Conservation (phyloP, 2,888 invertebrate genomes). For the Eupeodes latifasciatus region DNA sequence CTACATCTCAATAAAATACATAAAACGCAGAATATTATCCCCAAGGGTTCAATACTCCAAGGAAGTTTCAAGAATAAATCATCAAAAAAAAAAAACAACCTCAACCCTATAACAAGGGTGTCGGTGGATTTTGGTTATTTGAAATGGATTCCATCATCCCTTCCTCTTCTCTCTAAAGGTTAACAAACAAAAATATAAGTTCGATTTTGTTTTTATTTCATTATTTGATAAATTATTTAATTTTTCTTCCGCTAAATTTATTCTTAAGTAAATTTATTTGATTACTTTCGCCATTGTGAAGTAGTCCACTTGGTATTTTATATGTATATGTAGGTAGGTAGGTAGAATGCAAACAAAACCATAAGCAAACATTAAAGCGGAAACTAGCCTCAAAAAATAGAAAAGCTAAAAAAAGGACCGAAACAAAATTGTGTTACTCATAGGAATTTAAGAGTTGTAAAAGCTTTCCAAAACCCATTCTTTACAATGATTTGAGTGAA, state of each 20-base stretch:
- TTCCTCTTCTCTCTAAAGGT: background rate
- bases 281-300: slow-evolving; percentile 40
- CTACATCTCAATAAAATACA: slow-evolving; percentile 65
- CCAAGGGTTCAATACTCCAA: slow-evolving; percentile 59
- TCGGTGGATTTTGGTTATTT: slow-evolving; percentile 21
- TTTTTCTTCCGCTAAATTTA: slow-evolving; percentile 63
- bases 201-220: slow-evolving; percentile 24
- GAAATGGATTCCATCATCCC: slow-evolving; percentile 16
- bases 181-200: background rate
- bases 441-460: slow-evolving; percentile 24
- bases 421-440: background rate
- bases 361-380: slow-evolving; percentile 45
- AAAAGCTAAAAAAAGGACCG: background rate
- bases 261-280: slow-evolving; percentile 52
- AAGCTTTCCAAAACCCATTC: slow-evolving; percentile 51
- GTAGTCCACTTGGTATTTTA: slow-evolving; percentile 7
- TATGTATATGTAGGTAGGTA: too few relatives aligned
- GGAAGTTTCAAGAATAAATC: slow-evolving; percentile 58
- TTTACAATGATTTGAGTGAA: background rate
- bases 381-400: slow-evolving; percentile 1
- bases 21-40: slow-evolving; percentile 43
- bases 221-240: slow-evolving; percentile 42
- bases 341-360: slow-evolving; percentile 21
- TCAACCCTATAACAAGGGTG: background rate
- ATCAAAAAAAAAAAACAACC: slow-evolving; percentile 10